These are phyloP conservation scores for Tuta absoluta DNA, from an alignment of 2,888 invertebrate genomes.

Conservation along the genomic window DNA sequence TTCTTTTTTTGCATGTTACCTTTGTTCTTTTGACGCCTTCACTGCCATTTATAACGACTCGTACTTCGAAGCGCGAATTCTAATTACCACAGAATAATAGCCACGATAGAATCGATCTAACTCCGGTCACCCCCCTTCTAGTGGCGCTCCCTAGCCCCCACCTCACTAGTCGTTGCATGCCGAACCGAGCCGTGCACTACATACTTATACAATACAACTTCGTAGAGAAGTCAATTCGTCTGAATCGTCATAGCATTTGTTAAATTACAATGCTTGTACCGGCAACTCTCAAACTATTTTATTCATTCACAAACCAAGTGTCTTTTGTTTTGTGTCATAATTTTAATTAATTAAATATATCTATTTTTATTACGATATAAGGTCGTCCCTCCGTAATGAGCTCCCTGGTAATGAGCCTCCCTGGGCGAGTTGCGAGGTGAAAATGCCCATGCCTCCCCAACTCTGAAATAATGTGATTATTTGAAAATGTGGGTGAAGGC, in stretches of 20 bases:
- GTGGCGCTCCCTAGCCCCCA: conserved; percentile 39
- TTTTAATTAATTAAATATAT: not conserved
- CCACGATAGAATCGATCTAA: conserved; percentile 77
- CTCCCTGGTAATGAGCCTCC: not conserved
- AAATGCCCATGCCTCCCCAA: not conserved
- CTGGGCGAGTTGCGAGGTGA: not conserved
- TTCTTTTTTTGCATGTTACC: conserved; percentile 7
- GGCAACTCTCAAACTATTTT: not conserved
- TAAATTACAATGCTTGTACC: conserved; percentile 11
- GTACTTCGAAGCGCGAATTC: conserved; percentile 60
- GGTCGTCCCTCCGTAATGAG: not conserved
- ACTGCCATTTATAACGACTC: conserved; percentile 37
- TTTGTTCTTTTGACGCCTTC: conserved; percentile 27
- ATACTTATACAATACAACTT: conserved; percentile 29
- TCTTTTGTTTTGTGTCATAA: no score
- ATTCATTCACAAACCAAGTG: not conserved
- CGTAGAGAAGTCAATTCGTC: conserved; percentile 50
- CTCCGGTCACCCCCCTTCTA: conserved; percentile 50
- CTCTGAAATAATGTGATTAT: conserved; percentile 7
- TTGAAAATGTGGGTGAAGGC: conserved; percentile 1
- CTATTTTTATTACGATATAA: not conserved
- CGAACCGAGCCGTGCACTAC: conserved; percentile 37
- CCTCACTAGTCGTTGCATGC: conserved; percentile 39
- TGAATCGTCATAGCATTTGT: conserved; percentile 37
- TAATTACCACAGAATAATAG: conserved; percentile 78